Conservation (phyloP, 2,888 invertebrate genomes). For the Taphrorychus bicolor region DNA sequence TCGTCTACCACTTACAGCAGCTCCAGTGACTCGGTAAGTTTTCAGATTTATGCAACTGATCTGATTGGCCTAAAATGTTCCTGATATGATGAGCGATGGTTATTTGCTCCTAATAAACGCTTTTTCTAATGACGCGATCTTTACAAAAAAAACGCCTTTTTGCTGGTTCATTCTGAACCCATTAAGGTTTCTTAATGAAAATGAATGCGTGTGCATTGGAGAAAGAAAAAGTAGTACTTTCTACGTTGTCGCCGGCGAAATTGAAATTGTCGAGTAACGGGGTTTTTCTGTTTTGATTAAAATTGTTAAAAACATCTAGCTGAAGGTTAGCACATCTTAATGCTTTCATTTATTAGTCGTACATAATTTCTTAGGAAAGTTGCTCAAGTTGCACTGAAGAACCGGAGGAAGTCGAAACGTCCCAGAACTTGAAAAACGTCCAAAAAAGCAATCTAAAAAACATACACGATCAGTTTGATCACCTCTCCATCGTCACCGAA, state of each 20-base stretch:
- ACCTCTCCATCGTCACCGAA: slow-evolving; percentile 78
- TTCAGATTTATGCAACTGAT: neutral
- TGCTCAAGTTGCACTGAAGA: slow-evolving; percentile 57
- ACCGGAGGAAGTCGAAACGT: slow-evolving; percentile 58
- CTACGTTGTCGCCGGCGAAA: no score
- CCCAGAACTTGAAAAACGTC: slow-evolving; percentile 59
- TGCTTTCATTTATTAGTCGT: neutral
- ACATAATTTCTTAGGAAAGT: slow-evolving; percentile 54
- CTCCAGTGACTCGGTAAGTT: slow-evolving; percentile 54
- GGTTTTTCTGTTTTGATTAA: neutral
- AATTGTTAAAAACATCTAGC: no score
- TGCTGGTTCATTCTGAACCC: neutral
- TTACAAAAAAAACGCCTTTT: neutral
- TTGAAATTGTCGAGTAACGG: no score
- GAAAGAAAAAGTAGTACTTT: no score
- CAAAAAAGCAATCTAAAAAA: slow-evolving; percentile 61
- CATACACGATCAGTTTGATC: slow-evolving; percentile 70
- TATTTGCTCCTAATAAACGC: neutral
- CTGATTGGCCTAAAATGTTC: neutral
- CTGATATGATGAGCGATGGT: neutral
- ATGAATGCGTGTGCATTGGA: no score
- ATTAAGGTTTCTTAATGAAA: neutral
- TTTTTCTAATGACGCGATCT: no score
- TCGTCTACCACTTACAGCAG: slow-evolving; percentile 67
- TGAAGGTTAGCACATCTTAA: neutral